phyloP scores from a whole-genome alignment of 2,888 invertebrate genomes.

The Drosophila anomelani region DNA sequence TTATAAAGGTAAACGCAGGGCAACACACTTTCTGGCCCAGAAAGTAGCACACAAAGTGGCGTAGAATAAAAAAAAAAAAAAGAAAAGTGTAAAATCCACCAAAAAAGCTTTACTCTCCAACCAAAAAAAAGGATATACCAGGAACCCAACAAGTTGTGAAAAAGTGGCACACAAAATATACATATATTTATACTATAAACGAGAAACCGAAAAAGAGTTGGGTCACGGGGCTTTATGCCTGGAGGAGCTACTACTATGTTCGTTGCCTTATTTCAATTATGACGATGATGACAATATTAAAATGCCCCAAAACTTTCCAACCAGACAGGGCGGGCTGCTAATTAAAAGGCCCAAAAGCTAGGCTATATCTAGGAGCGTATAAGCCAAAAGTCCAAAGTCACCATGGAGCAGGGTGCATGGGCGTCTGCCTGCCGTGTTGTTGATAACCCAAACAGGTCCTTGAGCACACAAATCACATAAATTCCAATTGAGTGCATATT shows the following conservation, averaged over 20 bases:
- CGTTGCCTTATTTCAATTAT: constrained; percentile 73
- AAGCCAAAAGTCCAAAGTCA: constrained; percentile 73
- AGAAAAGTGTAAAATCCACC: constrained; percentile 29
- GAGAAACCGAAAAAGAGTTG: constrained; percentile 43
- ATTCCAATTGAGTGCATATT: constrained; percentile 80
- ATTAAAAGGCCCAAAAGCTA: constrained; percentile 67
- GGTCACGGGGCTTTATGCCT: constrained; percentile 43
- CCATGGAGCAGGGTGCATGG: constrained; percentile 34
- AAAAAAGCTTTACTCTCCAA: constrained; percentile 6
- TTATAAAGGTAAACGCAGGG: constrained; percentile 76
- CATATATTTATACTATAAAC: constrained; percentile 40
- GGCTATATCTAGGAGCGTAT: constrained; percentile 36
- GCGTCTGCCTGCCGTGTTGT: constrained; percentile 70
- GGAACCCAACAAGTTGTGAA: constrained; percentile 58
- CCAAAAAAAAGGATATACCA: constrained; percentile 18
- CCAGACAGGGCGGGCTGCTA: constrained; percentile 51
- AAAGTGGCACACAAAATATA: constrained; percentile 67
- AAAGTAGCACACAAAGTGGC: constrained; percentile 74
- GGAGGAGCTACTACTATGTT: constrained; percentile 29
- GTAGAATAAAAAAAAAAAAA: constrained; percentile 34
- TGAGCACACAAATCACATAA: constrained; percentile 79
- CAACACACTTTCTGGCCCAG: constrained; percentile 68
- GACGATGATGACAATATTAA: constrained; percentile 76
- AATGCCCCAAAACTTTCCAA: constrained; percentile 63
- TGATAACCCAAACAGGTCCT: constrained; percentile 79